These are phyloP conservation scores for Nemotelus pantherinus DNA, from an alignment of 2,888 invertebrate genomes.

Conservation along the genomic window DNA sequence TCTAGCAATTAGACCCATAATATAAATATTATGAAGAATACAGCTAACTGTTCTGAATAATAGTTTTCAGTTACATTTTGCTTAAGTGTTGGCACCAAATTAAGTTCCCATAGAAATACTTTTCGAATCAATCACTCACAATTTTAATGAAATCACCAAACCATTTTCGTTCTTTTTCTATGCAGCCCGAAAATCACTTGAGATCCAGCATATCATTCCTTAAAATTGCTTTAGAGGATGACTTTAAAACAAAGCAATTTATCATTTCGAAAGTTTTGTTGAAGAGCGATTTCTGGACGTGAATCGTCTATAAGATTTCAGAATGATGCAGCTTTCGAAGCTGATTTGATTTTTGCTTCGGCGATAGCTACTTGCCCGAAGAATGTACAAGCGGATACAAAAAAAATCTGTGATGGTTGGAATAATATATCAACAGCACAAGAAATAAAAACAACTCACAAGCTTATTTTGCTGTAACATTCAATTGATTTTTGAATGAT, in stretches of 20 bases:
- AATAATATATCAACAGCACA: constrained; percentile 41
- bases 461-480: constrained; percentile 10
- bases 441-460: constrained; percentile 29
- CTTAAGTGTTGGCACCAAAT: too few species aligned
- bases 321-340: constrained; percentile 29
- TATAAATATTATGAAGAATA: too few species aligned
- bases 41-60: too few species aligned
- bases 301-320: constrained; percentile 23
- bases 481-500: too few species aligned
- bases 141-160: neutral
- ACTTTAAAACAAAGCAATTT: constrained; percentile 39
- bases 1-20: too few species aligned
- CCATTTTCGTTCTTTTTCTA: neutral
- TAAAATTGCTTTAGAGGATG: constrained; percentile 29
- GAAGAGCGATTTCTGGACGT: constrained; percentile 18
- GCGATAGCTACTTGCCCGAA: neutral
- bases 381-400: constrained; percentile 5
- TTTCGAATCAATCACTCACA: neutral
- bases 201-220: constrained; percentile 40
- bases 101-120: neutral
- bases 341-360: constrained; percentile 20
- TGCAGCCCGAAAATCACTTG: constrained; percentile 19
- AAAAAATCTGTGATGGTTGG: neutral
- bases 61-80: too few species aligned
- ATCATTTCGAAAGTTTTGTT: constrained; percentile 28